These are phyloP conservation scores for Poliocrania exsul DNA, from an alignment of 2,797 vertebrate genomes.

Conservation along the genomic window DNA sequence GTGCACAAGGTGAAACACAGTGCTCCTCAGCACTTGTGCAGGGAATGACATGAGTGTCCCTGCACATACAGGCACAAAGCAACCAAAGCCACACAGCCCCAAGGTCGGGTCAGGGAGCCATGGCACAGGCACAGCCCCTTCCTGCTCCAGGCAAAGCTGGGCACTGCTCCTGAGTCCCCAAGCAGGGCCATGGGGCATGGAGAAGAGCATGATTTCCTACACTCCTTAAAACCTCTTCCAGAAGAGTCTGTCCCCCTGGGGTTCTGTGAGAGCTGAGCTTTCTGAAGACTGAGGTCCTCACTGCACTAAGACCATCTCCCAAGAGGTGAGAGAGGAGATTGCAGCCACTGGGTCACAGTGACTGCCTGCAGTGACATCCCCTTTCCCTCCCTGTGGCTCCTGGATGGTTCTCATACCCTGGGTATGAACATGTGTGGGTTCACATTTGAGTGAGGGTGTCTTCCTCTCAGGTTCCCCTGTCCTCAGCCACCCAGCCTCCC, in stretches of 20 bases:
- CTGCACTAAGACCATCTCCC: background rate
- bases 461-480: background rate
- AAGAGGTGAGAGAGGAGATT: background rate
- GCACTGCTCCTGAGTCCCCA: background rate
- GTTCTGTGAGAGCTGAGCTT: background rate
- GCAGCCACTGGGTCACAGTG: background rate
- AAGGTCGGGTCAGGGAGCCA: fast-evolving
- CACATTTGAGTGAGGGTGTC: background rate
- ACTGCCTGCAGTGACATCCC: background rate
- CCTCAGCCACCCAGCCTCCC: background rate
- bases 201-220: background rate
- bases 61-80: background rate
- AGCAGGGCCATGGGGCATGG: fast-evolving
- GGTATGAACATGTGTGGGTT: background rate
- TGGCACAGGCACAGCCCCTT: fast-evolving
- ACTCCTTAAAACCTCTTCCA: background rate
- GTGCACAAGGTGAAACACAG: background rate
- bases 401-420: background rate
- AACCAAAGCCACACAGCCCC: background rate
- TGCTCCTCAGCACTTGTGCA: background rate
- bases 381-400: background rate
- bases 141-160: background rate
- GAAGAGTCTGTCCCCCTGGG: background rate
- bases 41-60: background rate
- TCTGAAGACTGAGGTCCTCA: background rate